Evolutionary conservation across 2,888 invertebrate genomes (phyloP), one percentile per base, ranked within the genome.

Genomic region (Zaprionus lineosus): DNA sequence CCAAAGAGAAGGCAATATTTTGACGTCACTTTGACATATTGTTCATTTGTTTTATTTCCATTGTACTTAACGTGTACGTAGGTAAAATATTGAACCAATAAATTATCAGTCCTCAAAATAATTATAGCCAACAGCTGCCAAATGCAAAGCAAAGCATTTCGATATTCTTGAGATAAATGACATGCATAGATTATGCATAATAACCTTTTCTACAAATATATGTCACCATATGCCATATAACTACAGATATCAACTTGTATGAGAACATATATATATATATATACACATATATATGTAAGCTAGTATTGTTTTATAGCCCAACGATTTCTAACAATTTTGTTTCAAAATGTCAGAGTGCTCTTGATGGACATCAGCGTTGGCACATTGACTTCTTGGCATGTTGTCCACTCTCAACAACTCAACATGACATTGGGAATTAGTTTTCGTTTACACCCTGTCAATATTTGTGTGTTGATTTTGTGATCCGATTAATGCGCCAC

Each of bases 11-110:
- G 71, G 21, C 63, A 69, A 68, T 47, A 74, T 74, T 63, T 82
- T 71, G 74, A 72, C 84, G 65, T 85, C 76, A 74, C 36, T 55
- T 58, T 61, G 85, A 83, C 81, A 71, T 60, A 85, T 85, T 85
- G 79, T 44, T 34, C 63, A 75, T 83, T 79, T 76, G 76, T 66
- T 83, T 70, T 52, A 60, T 52, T 55, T 56, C 11, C 26, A 53
- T 68, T 62, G 55, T 63, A 79, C 59, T 57, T 53, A n/a, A n/a
- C n/a, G n/a, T n/a, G n/a, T n/a, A n/a, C n/a, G 46, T 19, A 3
- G 29, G 8, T 41, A 62, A 79, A 36, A 56, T 57, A 82, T 74
- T 56, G 46, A n/a, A n/a, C n/a, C n/a, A n/a, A n/a, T n/a, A n/a
- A n/a, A n/a, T n/a, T n/a, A n/a, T n/a, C n/a, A n/a, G n/a, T n/a